Base-by-base conservation (phyloP, 2,113 vertebrate species). In the Tragelaphus strepsiceros region DNA sequence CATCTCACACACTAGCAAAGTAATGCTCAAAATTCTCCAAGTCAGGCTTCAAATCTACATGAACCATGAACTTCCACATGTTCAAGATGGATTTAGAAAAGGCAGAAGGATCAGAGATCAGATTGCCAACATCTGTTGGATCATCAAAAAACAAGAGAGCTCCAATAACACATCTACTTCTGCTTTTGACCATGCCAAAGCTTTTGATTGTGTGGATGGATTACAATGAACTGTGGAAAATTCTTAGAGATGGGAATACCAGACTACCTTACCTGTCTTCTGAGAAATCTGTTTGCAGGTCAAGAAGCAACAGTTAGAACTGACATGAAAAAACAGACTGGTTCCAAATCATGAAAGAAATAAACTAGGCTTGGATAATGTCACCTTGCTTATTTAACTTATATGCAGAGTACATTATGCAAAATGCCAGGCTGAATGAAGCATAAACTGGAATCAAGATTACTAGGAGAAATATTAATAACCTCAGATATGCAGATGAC, bases 391-490 rank as follows among this genome's bases (percentile, higher is more conserved):
- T 35, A 35, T 35, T 35, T 71, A 35, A 71, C n/a, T 35, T 71
- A 35, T 71, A 35, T 71, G 8, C 64, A 71, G 64, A 35, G n/a
- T 21, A 71, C 19, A 5, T 35, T 71, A 35, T 71, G n/a, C 9
- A 22, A 35, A 35, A 35, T 71, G 9, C 10, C 5, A 22, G 64
- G n/a, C 19, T 71, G n/a, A 35, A 35, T 11, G n/a, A 71, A 71
- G n/a, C n/a, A 12, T 19, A 71, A 35, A 22, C 2, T 71, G 64
- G 19, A 71, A 35, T 22, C 64, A 71, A 35, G 64, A 35, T 71
- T 71, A 9, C 9, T 0, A 0, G n/a, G 19, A 71, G n/a, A 71
- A 71, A 71, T 71, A 21, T 71, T 1, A 35, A 21, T 6, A 22
- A 71, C 19, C 4, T 6, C n/a, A 71, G 64, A 71, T 67, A 35